A percentile compares a stretch with the other conserved stretches of the same genome.
These are phyloP conservation scores for Tribolium castaneum DNA, from an alignment of 1,140 invertebrate genomes.

Conservation along the genomic window DNA sequence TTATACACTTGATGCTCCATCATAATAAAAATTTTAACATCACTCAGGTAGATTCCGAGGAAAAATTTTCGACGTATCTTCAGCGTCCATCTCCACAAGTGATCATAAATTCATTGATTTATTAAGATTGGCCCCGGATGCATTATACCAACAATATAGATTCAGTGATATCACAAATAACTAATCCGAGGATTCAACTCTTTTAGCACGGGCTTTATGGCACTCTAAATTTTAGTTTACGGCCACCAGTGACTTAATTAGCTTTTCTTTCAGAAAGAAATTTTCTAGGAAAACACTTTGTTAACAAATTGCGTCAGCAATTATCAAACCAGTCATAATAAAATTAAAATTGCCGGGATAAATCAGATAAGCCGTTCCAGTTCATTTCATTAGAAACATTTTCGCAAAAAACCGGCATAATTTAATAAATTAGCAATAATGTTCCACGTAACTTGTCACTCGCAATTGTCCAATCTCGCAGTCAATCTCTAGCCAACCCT, in stretches of 20 bases:
- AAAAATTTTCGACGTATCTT: constrained; percentile 4
- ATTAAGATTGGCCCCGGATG: constrained; percentile 7
- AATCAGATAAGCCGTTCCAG: background rate
- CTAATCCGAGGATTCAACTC: too few relatives aligned
- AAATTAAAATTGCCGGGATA: background rate
- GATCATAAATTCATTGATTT: constrained; percentile 29
- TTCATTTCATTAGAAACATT: background rate
- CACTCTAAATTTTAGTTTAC: too few relatives aligned
- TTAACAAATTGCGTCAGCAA: background rate
- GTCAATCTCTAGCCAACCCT: constrained; percentile 38
- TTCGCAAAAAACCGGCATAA: background rate
- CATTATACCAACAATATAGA: background rate
- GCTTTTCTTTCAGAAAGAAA: background rate
- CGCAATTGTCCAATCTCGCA: too few relatives aligned
- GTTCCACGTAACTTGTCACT: background rate
- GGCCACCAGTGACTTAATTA: too few relatives aligned
- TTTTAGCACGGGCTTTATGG: too few relatives aligned
- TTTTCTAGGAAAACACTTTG: background rate
- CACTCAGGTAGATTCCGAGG: constrained; percentile 2
- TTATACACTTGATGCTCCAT: constrained; percentile 19
- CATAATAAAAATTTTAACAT: constrained; percentile 18
- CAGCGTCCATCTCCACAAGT: background rate
- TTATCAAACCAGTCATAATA: background rate
- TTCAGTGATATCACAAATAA: background rate
- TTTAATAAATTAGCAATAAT: background rate